These are phyloP conservation scores for Staurois parvus DNA, from an alignment of 2,797 vertebrate species.

Conservation along the genomic window DNA sequence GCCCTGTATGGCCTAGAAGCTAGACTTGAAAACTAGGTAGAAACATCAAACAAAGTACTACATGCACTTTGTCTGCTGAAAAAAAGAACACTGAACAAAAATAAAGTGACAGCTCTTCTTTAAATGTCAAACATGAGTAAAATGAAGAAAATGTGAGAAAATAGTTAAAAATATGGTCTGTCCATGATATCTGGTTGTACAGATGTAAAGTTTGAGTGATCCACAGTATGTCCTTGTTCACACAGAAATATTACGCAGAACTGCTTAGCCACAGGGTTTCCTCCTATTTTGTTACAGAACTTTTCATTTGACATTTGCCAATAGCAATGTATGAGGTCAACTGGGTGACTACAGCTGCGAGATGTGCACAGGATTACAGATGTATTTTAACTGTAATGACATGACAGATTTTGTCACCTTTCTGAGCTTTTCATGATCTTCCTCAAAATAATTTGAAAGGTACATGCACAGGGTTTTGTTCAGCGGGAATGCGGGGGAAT, in stretches of 20 bases:
- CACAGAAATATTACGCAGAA: background rate
- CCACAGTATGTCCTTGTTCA: background rate
- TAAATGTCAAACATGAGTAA: too few relatives aligned
- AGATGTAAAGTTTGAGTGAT: background rate
- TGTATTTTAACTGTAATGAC: background rate
- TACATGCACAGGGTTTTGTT: too few relatives aligned
- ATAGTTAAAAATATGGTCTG: too few relatives aligned
- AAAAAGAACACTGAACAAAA: too few relatives aligned
- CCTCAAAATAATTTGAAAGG: background rate
- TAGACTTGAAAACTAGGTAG: too few relatives aligned
- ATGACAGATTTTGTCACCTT: background rate
- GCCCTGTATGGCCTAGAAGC: too few relatives aligned
- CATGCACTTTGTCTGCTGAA: too few relatives aligned
- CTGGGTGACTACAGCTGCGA: background rate
- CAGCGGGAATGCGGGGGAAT: too few relatives aligned
- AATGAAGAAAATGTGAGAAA: too few relatives aligned
- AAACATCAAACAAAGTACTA: too few relatives aligned
- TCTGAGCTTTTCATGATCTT: background rate
- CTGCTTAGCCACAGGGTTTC: background rate
- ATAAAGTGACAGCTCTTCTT: too few relatives aligned
- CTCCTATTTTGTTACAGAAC: background rate
- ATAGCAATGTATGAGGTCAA: background rate
- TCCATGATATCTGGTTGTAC: too few relatives aligned
- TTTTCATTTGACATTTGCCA: background rate
- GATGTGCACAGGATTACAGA: background rate